Evolutionary conservation across 2,113 vertebrate genomes (phyloP).

Genomic region (Perccottus glenii): DNA sequence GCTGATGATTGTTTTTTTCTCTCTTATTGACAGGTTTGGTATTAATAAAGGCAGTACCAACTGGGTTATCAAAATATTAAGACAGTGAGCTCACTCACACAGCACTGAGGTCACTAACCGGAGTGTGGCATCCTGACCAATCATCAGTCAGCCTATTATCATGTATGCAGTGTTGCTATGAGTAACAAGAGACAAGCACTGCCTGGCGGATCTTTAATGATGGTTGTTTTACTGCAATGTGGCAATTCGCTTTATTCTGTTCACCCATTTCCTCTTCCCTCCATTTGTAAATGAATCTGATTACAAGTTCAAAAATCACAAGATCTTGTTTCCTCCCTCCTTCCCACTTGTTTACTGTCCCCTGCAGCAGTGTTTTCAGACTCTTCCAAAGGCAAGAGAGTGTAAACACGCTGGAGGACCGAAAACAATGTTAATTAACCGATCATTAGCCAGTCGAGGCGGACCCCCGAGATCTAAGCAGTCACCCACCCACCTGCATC

Average conservation of each 20-base stretch:
- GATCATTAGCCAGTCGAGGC: slow-evolving; percentile 70
- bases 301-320: slow-evolving; percentile 15
- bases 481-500: slow-evolving; percentile 75
- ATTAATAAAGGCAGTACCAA: slow-evolving; percentile 36
- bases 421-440: slow-evolving; percentile 76
- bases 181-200: slow-evolving; percentile 70
- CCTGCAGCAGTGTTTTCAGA: slow-evolving; percentile 66
- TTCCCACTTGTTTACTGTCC: slow-evolving; percentile 57
- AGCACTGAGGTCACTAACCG: slow-evolving; percentile 70
- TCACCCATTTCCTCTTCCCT: slow-evolving; percentile 11
- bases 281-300: background rate
- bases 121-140: slow-evolving; percentile 71
- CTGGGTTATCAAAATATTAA: slow-evolving; percentile 72
- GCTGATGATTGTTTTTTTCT: slow-evolving; percentile 3
- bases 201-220: slow-evolving; percentile 57
- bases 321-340: slow-evolving; percentile 19
- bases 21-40: slow-evolving; percentile 46
- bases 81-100: slow-evolving; percentile 73
- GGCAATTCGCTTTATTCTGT: slow-evolving; percentile 25
- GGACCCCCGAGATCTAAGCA: slow-evolving; percentile 66
- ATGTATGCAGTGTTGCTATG: slow-evolving; percentile 77
- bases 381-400: slow-evolving; percentile 63
- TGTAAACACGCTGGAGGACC: slow-evolving; percentile 67
- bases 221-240: slow-evolving; percentile 56
- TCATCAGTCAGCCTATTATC: slow-evolving; percentile 74